phyloP scores from a whole-genome alignment of 2,888 invertebrate species.

The Caenorhabditis sp. region DNA sequence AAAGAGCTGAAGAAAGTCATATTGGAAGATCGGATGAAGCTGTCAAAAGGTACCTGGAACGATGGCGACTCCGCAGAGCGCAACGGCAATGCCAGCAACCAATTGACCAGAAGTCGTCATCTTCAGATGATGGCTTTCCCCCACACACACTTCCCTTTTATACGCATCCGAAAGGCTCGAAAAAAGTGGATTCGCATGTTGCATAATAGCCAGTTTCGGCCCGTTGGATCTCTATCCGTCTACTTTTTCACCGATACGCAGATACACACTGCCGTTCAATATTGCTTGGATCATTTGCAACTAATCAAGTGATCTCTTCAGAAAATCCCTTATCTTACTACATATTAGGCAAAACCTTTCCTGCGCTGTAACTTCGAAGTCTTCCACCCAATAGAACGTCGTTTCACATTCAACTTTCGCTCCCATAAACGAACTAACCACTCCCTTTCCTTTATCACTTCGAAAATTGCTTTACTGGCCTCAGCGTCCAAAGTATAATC shows the following conservation, averaged over 20 bases:
- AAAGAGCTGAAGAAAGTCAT: conserved; percentile 22
- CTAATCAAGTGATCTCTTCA: too few relatives aligned
- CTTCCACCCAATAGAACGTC: too few relatives aligned
- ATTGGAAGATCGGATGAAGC: background rate
- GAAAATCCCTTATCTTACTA: too few relatives aligned
- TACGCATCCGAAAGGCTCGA: conserved; percentile 15
- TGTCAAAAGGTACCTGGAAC: conserved; percentile 30
- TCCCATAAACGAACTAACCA: too few relatives aligned
- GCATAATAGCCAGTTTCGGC: conserved; percentile 46
- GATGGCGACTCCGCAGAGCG: conserved; percentile 52
- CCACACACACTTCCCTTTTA: conserved; percentile 14
- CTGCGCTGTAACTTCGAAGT: too few relatives aligned
- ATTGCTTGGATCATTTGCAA: too few relatives aligned
- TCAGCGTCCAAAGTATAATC: conserved; percentile 59
- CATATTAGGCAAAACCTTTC: too few relatives aligned
- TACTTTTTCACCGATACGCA: too few relatives aligned
- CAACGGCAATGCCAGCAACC: conserved; percentile 46
- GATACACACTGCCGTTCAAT: too few relatives aligned
- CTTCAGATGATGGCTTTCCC: conserved; percentile 19
- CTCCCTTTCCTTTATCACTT: too few relatives aligned
- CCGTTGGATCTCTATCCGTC: conserved; percentile 33
- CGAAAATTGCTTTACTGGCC: conserved; percentile 37
- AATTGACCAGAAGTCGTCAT: conserved; percentile 52
- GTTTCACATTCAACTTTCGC: too few relatives aligned
- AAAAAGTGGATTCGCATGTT: conserved; percentile 49